A percentile compares a stretch with the other conserved stretches of the same genome.
Conservation (phyloP, 2,888 invertebrate genomes). For the Geophilus truncorum region DNA sequence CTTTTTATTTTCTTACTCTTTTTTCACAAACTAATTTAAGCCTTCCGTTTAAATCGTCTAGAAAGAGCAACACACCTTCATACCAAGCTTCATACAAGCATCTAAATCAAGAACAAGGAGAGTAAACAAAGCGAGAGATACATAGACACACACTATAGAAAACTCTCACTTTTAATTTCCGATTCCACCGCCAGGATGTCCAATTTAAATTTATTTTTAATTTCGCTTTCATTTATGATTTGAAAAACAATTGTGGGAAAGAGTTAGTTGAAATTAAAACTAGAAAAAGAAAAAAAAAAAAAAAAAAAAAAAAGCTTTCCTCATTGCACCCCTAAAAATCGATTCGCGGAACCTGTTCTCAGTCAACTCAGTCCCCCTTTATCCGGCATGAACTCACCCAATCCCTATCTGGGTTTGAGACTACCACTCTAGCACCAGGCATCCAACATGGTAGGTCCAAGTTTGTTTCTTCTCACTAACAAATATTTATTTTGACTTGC, state of each 20-base stretch:
- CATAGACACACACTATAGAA: too few species aligned
- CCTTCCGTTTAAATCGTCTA: too few species aligned
- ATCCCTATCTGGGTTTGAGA: neutral
- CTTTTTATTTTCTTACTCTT: too few species aligned
- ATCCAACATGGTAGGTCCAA: neutral
- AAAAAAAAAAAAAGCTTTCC: neutral
- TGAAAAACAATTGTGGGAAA: too few species aligned
- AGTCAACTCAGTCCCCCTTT: neutral
- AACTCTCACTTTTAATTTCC: neutral
- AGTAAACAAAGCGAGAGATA: neutral
- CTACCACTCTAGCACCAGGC: neutral
- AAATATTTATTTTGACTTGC: neutral
- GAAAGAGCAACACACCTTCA: too few species aligned
- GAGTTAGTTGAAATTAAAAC: too few species aligned
- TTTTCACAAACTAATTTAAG: too few species aligned
- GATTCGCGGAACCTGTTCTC: neutral
- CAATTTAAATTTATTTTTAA: neutral
- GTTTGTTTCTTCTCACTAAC: conserved; percentile 2
- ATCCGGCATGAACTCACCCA: neutral
- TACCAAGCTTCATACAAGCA: neutral
- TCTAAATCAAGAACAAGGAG: neutral
- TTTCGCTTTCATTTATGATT: neutral
- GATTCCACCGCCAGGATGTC: neutral
- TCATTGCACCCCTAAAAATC: neutral
- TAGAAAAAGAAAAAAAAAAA: neutral